Evolutionary conservation across 2,797 vertebrate species (phyloP), one percentile per base, ranked within the genome.

Genomic region (Notoglanidium macrostoma): DNA sequence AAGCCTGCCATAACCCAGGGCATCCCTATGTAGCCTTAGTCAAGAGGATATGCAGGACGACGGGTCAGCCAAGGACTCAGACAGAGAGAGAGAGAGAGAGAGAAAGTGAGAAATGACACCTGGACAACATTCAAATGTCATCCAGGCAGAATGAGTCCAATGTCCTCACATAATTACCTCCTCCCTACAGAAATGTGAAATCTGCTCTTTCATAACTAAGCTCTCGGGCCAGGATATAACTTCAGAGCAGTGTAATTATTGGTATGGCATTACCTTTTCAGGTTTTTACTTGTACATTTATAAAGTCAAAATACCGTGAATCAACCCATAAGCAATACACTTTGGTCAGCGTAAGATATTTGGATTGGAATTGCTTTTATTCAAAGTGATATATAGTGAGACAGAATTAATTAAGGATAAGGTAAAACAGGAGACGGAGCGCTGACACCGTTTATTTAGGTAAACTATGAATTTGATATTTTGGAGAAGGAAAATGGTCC

Each of bases 101-200:
- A 40, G 44, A 21, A 68, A 51, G 9, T 40, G 55, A 76, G 46
- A 44, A 15, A 54, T 12, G 29, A 49, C 57, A 76, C 72, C 57
- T 65, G 61, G n/a, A 82, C 59, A 65, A 49, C 26, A 65, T 65
- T 8, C 14, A 76, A 83, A 83, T 83, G 80, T 65, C 57, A 83
- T 65, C 57, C 59, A 87, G 12, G 14, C 70, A 10, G 57, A 74
- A 57, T 46, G 51, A 79, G 35, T 51, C 46, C 86, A 83, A 44
- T 57, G 70, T 78, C 35, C 35, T 44, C n/a, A 51, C 29, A 61
- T 51, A 73, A 73, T 82, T 73, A 17, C n/a, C 55, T 21, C 59
- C 61, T 83, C 59, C 63, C 40, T 68, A 74, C 51, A 57, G 63
- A 84, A 84, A 59, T 82, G 54, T 26, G 17, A n/a, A 55, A 55